These are phyloP conservation scores for Neoarius graeffei DNA, from an alignment of 2,113 vertebrate genomes.

Conservation along the genomic window DNA sequence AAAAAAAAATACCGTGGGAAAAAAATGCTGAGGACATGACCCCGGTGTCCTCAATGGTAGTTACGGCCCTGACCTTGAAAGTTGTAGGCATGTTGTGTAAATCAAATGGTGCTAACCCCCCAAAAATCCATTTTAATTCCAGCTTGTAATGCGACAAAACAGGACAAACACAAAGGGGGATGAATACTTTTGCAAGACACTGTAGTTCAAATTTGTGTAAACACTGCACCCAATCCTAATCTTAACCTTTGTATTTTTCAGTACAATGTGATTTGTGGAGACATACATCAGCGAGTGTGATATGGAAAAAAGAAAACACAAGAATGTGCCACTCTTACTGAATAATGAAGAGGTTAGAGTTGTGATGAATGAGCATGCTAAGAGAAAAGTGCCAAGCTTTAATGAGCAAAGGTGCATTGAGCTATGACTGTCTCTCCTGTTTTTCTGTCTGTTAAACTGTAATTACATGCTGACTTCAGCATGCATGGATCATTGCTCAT, in stretches of 20 bases:
- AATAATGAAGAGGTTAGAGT: background rate
- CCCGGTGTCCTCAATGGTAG: too few relatives aligned
- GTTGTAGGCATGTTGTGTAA: too few relatives aligned
- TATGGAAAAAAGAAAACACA: background rate
- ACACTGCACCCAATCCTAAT: too few relatives aligned
- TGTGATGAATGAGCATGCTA: background rate
- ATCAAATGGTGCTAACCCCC: too few relatives aligned
- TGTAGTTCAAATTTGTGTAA: background rate
- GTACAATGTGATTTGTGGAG: background rate
- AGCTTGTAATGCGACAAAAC: too few relatives aligned
- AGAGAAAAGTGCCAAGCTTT: background rate
- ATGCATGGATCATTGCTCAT: background rate
- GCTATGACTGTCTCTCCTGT: background rate
- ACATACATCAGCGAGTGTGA: background rate
- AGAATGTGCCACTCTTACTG: background rate
- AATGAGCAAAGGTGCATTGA: background rate
- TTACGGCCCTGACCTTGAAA: too few relatives aligned
- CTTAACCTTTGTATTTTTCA: background rate
- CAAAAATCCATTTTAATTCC: too few relatives aligned
- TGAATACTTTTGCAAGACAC: too few relatives aligned
- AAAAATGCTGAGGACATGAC: too few relatives aligned
- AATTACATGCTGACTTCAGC: constrained; percentile 56
- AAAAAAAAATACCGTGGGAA: too few relatives aligned
- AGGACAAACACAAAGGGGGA: too few relatives aligned
- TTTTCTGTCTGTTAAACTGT: constrained; percentile 28